These are phyloP conservation scores for Erpobdella octoculata DNA, from an alignment of 2,888 invertebrate species.

Conservation along the genomic window DNA sequence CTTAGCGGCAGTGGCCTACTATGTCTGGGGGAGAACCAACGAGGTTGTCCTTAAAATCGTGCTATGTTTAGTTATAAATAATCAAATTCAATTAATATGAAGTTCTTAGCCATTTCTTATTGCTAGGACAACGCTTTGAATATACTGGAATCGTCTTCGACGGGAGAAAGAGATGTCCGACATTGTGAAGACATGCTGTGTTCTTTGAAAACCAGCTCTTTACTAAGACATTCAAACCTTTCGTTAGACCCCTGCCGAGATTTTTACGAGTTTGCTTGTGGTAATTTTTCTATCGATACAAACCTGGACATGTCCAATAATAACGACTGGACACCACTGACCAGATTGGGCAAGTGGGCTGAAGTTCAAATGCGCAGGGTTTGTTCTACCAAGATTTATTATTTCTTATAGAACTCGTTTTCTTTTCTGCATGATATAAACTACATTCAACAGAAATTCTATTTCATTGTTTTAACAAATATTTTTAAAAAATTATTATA, in stretches of 20 bases:
- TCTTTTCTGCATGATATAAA: background rate
- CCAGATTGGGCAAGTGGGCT: slow-evolving; percentile 21
- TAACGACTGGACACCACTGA: slow-evolving; percentile 15
- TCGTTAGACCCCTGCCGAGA: slow-evolving; percentile 44
- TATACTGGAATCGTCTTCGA: too few species aligned
- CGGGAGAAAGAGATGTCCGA: too few species aligned
- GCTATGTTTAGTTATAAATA: too few species aligned
- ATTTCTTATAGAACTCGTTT: background rate
- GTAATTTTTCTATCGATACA: slow-evolving; percentile 41
- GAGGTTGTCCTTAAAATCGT: too few species aligned
- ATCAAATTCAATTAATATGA: too few species aligned
- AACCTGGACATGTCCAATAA: background rate
- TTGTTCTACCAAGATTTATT: background rate
- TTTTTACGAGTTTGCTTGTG: slow-evolving; percentile 46
- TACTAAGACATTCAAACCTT: background rate
- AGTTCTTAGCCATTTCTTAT: too few species aligned
- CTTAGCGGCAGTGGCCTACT: too few species aligned
- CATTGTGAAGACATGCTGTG: slow-evolving; percentile 9
- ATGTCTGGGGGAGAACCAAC: too few species aligned
- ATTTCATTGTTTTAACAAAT: background rate
- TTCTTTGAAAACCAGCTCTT: background rate
- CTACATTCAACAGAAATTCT: background rate
- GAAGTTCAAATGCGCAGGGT: slow-evolving; percentile 15
- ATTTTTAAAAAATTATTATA: background rate
- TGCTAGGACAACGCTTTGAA: too few species aligned